Conservation (phyloP, 2,888 invertebrate genomes). For the Trichogramma dendrolimi region DNA sequence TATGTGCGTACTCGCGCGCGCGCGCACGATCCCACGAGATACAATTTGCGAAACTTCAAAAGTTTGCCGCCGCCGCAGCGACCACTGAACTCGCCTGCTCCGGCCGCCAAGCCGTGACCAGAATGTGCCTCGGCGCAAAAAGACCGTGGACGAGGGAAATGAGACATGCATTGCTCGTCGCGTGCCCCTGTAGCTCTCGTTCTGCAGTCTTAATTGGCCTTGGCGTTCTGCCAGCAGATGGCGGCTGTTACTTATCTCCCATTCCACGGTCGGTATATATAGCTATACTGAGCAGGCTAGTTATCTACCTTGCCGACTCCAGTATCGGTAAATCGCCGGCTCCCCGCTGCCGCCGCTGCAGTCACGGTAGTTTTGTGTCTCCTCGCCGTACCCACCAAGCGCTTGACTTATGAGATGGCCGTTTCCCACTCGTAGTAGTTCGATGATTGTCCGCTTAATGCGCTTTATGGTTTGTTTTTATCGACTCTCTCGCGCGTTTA, state of each 20-base stretch:
- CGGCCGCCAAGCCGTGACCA: background rate
- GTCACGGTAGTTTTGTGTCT: background rate
- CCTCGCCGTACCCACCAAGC: constrained; percentile 43
- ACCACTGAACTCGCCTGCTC: too few species aligned
- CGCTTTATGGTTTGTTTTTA: constrained; percentile 50
- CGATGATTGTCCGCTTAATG: constrained; percentile 47
- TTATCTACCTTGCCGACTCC: constrained; percentile 47
- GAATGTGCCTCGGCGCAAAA: background rate
- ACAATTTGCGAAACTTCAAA: background rate
- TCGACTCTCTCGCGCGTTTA: constrained; percentile 39
- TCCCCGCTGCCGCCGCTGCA: constrained; percentile 28
- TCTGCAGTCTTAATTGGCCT: constrained; percentile 10
- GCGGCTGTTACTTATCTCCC: constrained; percentile 8
- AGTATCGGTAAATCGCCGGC: constrained; percentile 40
- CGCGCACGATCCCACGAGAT: background rate
- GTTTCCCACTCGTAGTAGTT: constrained; percentile 38
- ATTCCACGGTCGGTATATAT: constrained; percentile 17
- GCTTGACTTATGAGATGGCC: constrained; percentile 32
- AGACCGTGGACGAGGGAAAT: background rate
- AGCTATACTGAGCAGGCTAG: constrained; percentile 5
- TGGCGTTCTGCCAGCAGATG: constrained; percentile 27
- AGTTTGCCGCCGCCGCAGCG: background rate
- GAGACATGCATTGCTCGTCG: background rate
- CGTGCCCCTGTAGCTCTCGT: too few species aligned
- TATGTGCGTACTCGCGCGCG: background rate